phyloP scores from a whole-genome alignment of 2,797 vertebrate species.

The Tarsius wallacei region DNA sequence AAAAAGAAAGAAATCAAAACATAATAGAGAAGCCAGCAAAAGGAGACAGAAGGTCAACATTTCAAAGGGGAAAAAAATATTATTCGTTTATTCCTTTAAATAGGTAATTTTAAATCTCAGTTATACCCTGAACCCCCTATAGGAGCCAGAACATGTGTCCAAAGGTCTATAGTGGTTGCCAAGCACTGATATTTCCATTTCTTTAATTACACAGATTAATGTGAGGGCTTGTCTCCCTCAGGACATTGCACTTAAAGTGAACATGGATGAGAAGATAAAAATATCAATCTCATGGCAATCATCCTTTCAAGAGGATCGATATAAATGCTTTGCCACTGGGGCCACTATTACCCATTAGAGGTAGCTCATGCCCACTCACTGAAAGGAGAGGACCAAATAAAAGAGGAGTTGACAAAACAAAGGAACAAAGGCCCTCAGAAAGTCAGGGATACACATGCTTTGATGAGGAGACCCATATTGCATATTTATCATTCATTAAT shows the following conservation, averaged over 20 bases:
- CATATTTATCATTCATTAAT: not conserved
- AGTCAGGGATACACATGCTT: not conserved
- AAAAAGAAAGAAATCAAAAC: not conserved
- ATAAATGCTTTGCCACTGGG: not conserved
- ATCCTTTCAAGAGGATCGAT: not conserved
- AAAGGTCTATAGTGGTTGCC: not conserved
- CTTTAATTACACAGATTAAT: slow-evolving; percentile 9
- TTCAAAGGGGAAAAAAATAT: not conserved
- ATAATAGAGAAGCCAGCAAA: slow-evolving; percentile 2
- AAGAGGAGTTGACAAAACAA: not conserved
- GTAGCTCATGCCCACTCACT: not conserved
- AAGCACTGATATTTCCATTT: not conserved
- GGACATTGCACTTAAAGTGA: not conserved
- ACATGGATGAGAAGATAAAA: not conserved
- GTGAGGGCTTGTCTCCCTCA: not conserved
- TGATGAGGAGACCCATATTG: not conserved
- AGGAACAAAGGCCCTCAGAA: not conserved
- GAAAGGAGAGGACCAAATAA: not conserved
- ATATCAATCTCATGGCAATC: not conserved
- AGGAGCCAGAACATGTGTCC: not conserved
- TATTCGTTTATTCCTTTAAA: not conserved
- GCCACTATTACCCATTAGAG: not conserved
- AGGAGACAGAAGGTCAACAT: not conserved
- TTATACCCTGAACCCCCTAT: not conserved
- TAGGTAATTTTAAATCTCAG: slow-evolving; percentile 13